Evolutionary conservation across 2,888 invertebrate species (phyloP), one percentile per base, ranked within the genome.

Genomic region (Macrosiphum euphorbiae): DNA sequence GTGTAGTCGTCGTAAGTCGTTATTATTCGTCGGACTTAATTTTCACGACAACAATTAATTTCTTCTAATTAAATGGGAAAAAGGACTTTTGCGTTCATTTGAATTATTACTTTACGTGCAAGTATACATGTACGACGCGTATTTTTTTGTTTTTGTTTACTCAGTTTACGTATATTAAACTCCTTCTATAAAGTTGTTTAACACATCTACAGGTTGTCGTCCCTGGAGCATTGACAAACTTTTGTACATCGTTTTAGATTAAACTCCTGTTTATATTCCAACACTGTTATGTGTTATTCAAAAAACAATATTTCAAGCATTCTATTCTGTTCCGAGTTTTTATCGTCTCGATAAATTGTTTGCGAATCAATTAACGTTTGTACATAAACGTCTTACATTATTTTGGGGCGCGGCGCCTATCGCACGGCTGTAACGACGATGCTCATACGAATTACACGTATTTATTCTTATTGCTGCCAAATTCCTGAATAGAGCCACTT

Each of bases 121-220:
- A 78, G 78, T 35, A 78, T 13, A 50, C 7, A 44, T 44, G 10
- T n/a, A 58, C 26, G 20, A 24, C n/a, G 3, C 24, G 28, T 50
- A 20, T 87, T 87, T 50, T 78, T 35, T 78, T 35, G 35, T 87
- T 50, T 87, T 87, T n/a, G 20, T 86, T 87, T 87, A n/a, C 50
- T 87, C 44, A 26, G 26, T 44, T 26, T 85, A 11, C 85, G 13
- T 85, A 20, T 55, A 86, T 47, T 44, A 10, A 86, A 86, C 47
- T 47, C 52, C 35, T 88, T 55, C 20, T 20, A 88, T 58, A 88
- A 58, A 58, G 35, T 58, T 89, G 16, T 58, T 13, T 28, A 44
- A 89, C 28, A 44, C 44, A 28, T 35, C 89, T 44, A 89, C 89
- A 89, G 89, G 89, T 58, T 55, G 50, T 88, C 52, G 50, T 88